Conservation (phyloP, 2,113 vertebrate species). For the Clarias magur region DNA sequence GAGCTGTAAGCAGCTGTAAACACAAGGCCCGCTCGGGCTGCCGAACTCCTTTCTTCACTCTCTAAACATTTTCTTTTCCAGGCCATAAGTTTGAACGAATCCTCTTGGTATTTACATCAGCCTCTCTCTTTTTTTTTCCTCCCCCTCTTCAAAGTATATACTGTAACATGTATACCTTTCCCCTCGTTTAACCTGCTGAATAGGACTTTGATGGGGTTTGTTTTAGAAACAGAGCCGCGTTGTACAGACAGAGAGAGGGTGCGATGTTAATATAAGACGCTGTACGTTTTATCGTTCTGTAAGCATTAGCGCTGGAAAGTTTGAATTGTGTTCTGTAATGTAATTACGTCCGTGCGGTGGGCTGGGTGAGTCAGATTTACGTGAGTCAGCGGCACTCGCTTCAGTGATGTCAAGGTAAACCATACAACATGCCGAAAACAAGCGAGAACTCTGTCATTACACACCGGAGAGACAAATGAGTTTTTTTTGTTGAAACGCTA, state of each 20-base stretch:
- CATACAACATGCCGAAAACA: neutral
- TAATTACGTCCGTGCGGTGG: constrained; percentile 17
- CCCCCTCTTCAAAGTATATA: constrained; percentile 19
- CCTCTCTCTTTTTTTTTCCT: neutral
- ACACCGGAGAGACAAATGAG: neutral
- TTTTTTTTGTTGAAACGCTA: neutral
- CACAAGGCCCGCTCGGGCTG: neutral
- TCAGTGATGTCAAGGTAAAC: neutral
- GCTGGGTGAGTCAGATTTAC: constrained; percentile 22
- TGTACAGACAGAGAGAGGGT: neutral
- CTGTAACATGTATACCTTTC: neutral
- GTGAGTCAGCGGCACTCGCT: neutral
- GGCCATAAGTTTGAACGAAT: constrained; percentile 36
- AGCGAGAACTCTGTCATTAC: neutral
- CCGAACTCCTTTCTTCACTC: constrained; percentile 26
- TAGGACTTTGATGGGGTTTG: neutral
- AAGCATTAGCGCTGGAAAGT: neutral
- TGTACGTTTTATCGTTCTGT: neutral
- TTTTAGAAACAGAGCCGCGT: neutral
- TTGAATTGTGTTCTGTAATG: constrained; percentile 30
- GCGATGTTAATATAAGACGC: neutral
- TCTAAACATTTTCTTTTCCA: constrained; percentile 53
- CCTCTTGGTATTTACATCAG: constrained; percentile 30
- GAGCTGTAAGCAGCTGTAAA: constrained; percentile 38
- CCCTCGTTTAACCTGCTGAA: neutral